Percentiles rank a stretch among this genome's conserved stretches.
Conservation (phyloP, 2,797 vertebrate genomes). For the Molossus molossus region DNA sequence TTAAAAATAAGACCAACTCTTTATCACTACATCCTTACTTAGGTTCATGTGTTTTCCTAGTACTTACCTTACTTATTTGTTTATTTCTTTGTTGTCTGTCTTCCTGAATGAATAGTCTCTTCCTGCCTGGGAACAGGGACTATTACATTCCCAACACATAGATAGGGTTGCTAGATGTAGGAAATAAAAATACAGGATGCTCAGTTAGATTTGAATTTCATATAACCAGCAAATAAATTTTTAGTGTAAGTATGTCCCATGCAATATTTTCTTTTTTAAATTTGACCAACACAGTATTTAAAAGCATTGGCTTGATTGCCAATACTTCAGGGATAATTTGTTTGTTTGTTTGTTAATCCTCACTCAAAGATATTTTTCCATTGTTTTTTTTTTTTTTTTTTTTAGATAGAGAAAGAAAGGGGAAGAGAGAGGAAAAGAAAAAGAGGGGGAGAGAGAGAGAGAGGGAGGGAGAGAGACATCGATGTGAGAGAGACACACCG, state of each 20-base stretch:
- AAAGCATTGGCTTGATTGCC: neutral
- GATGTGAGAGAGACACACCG: too few relatives aligned
- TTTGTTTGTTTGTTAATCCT: too few relatives aligned
- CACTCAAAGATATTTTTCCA: too few relatives aligned
- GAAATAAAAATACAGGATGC: neutral
- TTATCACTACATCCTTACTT: neutral
- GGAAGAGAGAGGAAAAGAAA: too few relatives aligned
- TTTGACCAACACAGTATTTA: conserved; percentile 14
- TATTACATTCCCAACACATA: neutral
- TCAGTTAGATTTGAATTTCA: neutral
- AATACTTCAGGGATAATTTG: neutral
- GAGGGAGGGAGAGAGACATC: too few relatives aligned
- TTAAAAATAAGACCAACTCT: neutral
- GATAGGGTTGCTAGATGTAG: neutral
- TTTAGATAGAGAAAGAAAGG: too few relatives aligned
- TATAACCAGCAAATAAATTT: neutral
- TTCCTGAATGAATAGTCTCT: neutral
- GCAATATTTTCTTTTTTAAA: neutral
- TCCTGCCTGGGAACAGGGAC: neutral
- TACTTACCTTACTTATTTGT: neutral
- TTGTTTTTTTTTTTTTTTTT: too few relatives aligned
- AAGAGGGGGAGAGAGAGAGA: too few relatives aligned
- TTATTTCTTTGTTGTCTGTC: neutral
- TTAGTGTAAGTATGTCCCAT: neutral
- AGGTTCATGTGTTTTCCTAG: neutral